Evolutionary conservation across 2,797 vertebrate species (phyloP), one percentile per base, ranked within the genome.

Genomic region (Gymnocypris eckloni): DNA sequence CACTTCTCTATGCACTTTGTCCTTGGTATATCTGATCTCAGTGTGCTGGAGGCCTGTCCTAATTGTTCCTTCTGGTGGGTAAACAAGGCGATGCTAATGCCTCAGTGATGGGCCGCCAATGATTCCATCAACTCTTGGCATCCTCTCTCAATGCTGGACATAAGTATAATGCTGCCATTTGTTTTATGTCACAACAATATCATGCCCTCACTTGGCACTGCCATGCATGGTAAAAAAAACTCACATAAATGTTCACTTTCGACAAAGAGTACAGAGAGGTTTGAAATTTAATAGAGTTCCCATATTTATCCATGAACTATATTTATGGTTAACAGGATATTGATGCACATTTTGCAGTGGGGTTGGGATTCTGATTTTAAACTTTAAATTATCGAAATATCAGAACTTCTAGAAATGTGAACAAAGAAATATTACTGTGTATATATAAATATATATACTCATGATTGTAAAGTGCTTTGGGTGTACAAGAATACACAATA

Each of bases 101-200:
- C 89, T 84, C 15, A 59, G 72, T 93, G 91, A 89, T 90, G 28
- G 50, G 82, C 89, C 88, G 92, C 91, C 93, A 94, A 81, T 82
- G 91, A 94, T 94, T 94, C 92, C 91, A 93, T 94, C 93, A 93
- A 90, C 93, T 79, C 92, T 94, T 94, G 93, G 93, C 94, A 92
- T 84, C 15, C 79, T 84, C 80, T 10, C 72, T 41, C 80, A 13
- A 79, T 85, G 3, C 85, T 69, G 84, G 52, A 88, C 90, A 84
- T 87, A 83, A 73, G 90, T 73, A 95, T 93, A 93, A 94, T 89
- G 93, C 89, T 1, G 43, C 79, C 87, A 64, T 87, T 94, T 94
- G 94, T 94, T 92, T 86, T 85, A 87, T 86, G 67, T 86, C 90
- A 79, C 91, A 93, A 94, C 93, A 93, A 92, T 91, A 93, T 93